Base-by-base conservation (phyloP, 2,113 vertebrate genomes). In the Anser brachyrhynchus region DNA sequence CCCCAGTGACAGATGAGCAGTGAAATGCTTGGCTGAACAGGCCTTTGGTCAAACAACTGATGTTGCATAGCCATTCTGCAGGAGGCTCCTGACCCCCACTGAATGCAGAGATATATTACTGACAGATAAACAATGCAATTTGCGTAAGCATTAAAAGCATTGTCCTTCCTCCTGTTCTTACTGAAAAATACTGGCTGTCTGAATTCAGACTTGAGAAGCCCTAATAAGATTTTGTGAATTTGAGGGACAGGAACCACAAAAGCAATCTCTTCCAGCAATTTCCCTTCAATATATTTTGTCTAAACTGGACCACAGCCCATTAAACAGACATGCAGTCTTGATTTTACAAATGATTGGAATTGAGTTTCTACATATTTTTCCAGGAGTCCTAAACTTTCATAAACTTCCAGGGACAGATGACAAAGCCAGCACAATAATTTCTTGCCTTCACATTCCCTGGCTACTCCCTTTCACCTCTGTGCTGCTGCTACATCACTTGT, bases 1-100 rank as follows among this genome's bases (percentile, higher is more conserved):
- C 18, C 33, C 41, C 86, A 90, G 61, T 78, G 95, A 95, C 95
- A 92, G 83, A 96, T 90, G 92, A 96, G 77, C 3, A 7, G 73
- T 73, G 88, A 93, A 95, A 96, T 0, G 7, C 88, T 84, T 89
- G 88, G 89, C 76, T 87, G 92, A 95, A 41, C 69, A 96, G 66
- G 88, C 43, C 73, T 87, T 75, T 72, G 83, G 88, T 95, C 90
- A 86, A 86, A 80, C 11, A 80, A 77, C 55, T 84, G 76, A 65
- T 52, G 84, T 62, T 90, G 57, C 76, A 33, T 10, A 92, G 93
- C 31, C 90, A 10, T 85, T 73, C 86, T 84, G 66, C 70, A 92
- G 76, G 18, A 87, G 54, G 43, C 35, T 92, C 66, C 84, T 80
- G 75, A 80, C 51, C 51, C 35, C 41, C 52, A n/a, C 0, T 88